phyloP scores from a whole-genome alignment of 64 coral and sea anemone genomes.

The Cladopsammia gracilis region DNA sequence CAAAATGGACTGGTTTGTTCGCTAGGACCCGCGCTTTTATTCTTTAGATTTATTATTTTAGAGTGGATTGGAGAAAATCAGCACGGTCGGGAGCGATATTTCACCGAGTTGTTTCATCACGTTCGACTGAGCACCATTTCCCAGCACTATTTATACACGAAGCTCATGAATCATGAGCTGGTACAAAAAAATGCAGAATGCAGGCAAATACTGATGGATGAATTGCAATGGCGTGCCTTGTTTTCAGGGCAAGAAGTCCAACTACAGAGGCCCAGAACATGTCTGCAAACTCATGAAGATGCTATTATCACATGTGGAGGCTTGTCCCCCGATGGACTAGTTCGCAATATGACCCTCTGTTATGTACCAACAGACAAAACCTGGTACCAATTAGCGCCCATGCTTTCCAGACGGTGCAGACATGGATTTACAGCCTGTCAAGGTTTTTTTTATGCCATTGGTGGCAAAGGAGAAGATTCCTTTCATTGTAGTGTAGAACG shows the following conservation, averaged over 20 bases:
- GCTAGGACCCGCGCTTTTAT: too few relatives aligned
- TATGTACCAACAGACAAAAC: conserved; percentile 80
- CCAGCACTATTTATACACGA: conserved; percentile 64
- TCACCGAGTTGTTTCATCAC: conserved; percentile 72
- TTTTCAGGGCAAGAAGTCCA: neutral
- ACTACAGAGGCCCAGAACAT: conserved; percentile 43
- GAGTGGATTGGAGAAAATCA: conserved; percentile 72
- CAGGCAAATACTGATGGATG: conserved; percentile 22
- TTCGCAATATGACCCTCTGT: conserved; percentile 59
- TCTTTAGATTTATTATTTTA: too few relatives aligned
- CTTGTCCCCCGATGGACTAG: conserved; percentile 24
- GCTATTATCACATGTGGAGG: conserved; percentile 72
- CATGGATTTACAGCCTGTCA: too few relatives aligned
- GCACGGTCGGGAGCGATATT: conserved; percentile 59
- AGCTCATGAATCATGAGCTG: conserved; percentile 13
- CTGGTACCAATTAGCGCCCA: too few relatives aligned
- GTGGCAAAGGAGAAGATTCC: conserved; percentile 51
- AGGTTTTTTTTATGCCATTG: too few relatives aligned
- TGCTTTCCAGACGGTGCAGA: too few relatives aligned
- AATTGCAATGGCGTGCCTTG: conserved; percentile 17
- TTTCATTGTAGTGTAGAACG: conserved; percentile 63
- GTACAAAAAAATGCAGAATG: conserved; percentile 53
- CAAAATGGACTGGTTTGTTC: too few relatives aligned
- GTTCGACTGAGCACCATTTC: conserved; percentile 70
- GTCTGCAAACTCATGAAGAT: conserved; percentile 68